These are phyloP conservation scores for Galeopterus variegatus DNA, from an alignment of 2,113 vertebrate species.

Conservation along the genomic window DNA sequence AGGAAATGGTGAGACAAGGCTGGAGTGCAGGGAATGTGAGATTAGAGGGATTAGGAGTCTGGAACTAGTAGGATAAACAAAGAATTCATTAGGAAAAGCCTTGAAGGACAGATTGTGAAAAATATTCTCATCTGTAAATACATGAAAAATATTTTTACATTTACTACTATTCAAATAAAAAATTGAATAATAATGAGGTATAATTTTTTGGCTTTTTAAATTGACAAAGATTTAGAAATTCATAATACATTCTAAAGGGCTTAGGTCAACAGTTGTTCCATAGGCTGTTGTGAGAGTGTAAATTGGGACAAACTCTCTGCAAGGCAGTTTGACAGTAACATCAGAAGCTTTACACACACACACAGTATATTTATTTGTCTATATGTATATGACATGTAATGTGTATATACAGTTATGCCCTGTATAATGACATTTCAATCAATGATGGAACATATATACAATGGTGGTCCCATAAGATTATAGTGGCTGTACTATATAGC, in stretches of 20 bases:
- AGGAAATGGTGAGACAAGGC: not conserved
- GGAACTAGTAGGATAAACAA: not conserved
- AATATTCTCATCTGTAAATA: not conserved
- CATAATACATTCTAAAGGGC: not conserved
- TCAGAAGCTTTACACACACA: not conserved
- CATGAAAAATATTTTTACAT: not conserved
- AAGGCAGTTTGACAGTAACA: not conserved
- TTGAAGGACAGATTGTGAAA: not conserved
- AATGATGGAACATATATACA: too few relatives aligned
- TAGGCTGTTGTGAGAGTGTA: not conserved
- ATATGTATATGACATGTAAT: not conserved
- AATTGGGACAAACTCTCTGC: not conserved
- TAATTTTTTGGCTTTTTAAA: not conserved
- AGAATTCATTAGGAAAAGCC: not conserved
- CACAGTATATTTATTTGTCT: not conserved
- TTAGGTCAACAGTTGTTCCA: not conserved
- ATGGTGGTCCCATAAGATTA: too few relatives aligned
- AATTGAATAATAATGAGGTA: not conserved
- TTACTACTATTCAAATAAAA: slow-evolving; percentile 28
- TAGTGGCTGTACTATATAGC: too few relatives aligned
- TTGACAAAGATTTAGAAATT: not conserved
- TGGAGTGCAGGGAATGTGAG: not conserved
- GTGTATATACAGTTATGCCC: not conserved
- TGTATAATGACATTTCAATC: too few relatives aligned
- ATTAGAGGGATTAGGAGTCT: not conserved